These are phyloP conservation scores for Cantharis lateralis DNA, from an alignment of 2,888 invertebrate species.

Conservation along the genomic window DNA sequence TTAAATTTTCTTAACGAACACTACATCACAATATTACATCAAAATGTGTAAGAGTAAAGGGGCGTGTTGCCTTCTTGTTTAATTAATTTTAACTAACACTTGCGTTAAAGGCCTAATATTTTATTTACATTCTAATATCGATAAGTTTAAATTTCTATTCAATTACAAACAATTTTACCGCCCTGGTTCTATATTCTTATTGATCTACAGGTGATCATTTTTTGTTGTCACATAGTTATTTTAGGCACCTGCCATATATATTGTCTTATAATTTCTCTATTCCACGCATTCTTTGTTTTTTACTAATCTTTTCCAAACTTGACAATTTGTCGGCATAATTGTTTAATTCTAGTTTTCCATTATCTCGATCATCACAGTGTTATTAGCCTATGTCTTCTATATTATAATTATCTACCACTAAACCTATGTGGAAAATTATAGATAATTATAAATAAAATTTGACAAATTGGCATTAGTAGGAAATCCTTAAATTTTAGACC, in stretches of 20 bases:
- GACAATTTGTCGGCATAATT: slow-evolving; percentile 45
- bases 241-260: neutral
- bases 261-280: neutral
- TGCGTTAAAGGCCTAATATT: neutral
- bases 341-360: slow-evolving; percentile 36
- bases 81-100: neutral
- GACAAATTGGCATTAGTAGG: neutral
- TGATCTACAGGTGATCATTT: neutral
- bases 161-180: neutral
- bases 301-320: slow-evolving; percentile 6
- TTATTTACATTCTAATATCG: neutral
- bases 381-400: slow-evolving; percentile 3
- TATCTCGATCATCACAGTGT: slow-evolving; percentile 9
- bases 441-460: neutral
- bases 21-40: neutral
- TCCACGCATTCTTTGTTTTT: neutral
- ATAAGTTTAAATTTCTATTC: neutral
- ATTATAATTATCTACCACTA: neutral
- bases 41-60: neutral
- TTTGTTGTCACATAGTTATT: neutral
- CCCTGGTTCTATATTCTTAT: neutral
- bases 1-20: neutral
- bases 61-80: neutral
- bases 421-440: neutral
- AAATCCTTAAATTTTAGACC: neutral